These are phyloP conservation scores for Drosophila tropicalis DNA, from an alignment of 1,140 invertebrate species.

Conservation along the genomic window DNA sequence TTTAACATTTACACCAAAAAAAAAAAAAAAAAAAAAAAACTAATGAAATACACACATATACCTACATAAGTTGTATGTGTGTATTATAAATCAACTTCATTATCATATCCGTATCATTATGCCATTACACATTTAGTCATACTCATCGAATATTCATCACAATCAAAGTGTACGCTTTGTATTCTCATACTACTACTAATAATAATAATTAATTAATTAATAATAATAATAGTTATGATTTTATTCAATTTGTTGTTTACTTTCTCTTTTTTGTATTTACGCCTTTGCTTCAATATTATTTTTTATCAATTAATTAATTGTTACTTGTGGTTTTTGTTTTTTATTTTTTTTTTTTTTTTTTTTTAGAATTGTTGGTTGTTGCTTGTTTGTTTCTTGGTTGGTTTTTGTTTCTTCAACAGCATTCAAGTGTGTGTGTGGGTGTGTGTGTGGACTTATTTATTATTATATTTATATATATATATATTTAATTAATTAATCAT, in stretches of 20 bases:
- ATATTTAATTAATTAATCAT: conserved; percentile 52
- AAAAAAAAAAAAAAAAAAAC: too few relatives aligned
- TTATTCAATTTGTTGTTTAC: conserved; percentile 46
- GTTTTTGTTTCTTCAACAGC: conserved; percentile 39
- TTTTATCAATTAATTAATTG: conserved; percentile 16
- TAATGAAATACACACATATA: neutral
- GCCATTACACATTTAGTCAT: conserved; percentile 63
- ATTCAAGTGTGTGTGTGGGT: conserved; percentile 25
- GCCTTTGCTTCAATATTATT: conserved; percentile 25
- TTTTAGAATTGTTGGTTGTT: conserved; percentile 38
- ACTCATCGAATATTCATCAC: conserved; percentile 81
- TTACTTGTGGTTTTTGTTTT: conserved; percentile 34
- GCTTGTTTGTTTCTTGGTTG: conserved; percentile 37
- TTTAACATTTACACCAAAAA: conserved; percentile 22
- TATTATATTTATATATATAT: conserved; percentile 25
- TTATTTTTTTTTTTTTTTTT: too few relatives aligned
- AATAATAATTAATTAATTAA: conserved; percentile 63
- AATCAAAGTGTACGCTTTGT: conserved; percentile 81
- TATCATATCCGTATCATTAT: conserved; percentile 81
- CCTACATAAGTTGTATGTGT: conserved; percentile 45
- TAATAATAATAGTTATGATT: conserved; percentile 75
- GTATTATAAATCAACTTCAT: conserved; percentile 80
- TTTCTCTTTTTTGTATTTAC: conserved; percentile 45
- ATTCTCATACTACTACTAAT: conserved; percentile 50
- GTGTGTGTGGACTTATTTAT: conserved; percentile 38